These are phyloP conservation scores for Actias luna DNA, from an alignment of 2,888 invertebrate species.

Conservation along the genomic window DNA sequence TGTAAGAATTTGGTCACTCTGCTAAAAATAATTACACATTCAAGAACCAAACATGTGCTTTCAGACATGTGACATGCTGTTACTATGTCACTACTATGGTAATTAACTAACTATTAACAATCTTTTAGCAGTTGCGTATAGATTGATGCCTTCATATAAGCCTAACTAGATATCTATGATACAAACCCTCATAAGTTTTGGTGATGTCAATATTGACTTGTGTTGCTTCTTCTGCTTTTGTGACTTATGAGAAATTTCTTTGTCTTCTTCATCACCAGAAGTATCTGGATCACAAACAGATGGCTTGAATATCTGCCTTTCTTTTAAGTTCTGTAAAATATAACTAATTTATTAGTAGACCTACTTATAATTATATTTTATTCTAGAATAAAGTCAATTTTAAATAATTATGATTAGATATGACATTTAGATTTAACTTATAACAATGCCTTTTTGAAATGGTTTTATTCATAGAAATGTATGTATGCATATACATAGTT, in stretches of 20 bases:
- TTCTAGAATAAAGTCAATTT: not conserved
- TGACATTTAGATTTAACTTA: not conserved
- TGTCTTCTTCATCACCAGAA: slow-evolving; percentile 72
- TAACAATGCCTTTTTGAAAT: not conserved
- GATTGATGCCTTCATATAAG: too few relatives aligned
- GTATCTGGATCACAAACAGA: slow-evolving; percentile 82
- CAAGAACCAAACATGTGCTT: too few relatives aligned
- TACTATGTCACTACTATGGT: too few relatives aligned
- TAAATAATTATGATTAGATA: not conserved
- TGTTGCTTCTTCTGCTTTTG: slow-evolving; percentile 39
- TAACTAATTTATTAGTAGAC: slow-evolving; percentile 1
- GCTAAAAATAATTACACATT: too few relatives aligned
- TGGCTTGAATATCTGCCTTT: slow-evolving; percentile 49
- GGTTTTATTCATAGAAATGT: too few relatives aligned
- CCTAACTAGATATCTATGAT: too few relatives aligned
- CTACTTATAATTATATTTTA: not conserved
- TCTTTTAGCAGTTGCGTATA: not conserved
- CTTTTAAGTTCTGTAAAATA: slow-evolving; percentile 53
- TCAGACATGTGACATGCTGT: too few relatives aligned
- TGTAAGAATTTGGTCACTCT: too few relatives aligned
- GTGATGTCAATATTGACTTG: slow-evolving; percentile 50
- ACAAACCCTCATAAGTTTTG: slow-evolving; percentile 59
- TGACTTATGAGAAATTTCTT: slow-evolving; percentile 22
- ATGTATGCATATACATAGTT: too few relatives aligned
- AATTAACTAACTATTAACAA: too few relatives aligned